phyloP scores from a whole-genome alignment of 2,888 invertebrate genomes.

The Plebejus anna region DNA sequence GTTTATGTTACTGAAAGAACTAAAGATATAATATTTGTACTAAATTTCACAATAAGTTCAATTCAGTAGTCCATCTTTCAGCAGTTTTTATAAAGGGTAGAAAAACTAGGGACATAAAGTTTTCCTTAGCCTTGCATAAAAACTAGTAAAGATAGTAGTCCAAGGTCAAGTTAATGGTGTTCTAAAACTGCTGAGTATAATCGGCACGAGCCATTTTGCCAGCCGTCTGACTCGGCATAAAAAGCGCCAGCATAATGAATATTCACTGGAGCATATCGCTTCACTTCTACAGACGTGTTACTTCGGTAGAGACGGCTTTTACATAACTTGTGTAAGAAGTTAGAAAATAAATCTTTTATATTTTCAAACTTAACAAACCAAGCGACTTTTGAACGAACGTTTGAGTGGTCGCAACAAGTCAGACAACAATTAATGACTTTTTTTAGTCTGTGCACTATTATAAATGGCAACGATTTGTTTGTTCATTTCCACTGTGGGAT shows the following conservation, averaged over 20 bases:
- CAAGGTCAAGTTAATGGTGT: constrained; percentile 3
- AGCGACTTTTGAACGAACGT: no score
- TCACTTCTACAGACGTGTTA: neutral
- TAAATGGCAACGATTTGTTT: no score
- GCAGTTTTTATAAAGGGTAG: no score
- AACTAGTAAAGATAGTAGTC: neutral
- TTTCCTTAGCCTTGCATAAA: neutral
- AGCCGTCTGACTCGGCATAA: constrained; percentile 24
- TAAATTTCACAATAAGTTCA: no score
- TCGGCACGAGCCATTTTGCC: constrained; percentile 6
- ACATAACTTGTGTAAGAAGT: neutral
- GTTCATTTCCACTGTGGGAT: no score
- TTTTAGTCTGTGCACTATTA: no score
- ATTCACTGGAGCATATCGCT: constrained; percentile 20
- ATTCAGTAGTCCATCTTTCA: no score
- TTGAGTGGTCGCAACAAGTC: no score
- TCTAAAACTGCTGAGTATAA: constrained; percentile 6
- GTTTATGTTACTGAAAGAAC: no score
- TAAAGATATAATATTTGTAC: no score
- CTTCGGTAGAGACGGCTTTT: neutral
- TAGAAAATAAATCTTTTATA: neutral
- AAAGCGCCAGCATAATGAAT: constrained; percentile 27
- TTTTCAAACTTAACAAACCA: no score
- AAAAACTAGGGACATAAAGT: neutral
- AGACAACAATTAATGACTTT: no score